Percentiles rank a stretch among this genome's conserved stretches.
Conservation (phyloP, 2,797 vertebrate species). For the Anableps anableps region DNA sequence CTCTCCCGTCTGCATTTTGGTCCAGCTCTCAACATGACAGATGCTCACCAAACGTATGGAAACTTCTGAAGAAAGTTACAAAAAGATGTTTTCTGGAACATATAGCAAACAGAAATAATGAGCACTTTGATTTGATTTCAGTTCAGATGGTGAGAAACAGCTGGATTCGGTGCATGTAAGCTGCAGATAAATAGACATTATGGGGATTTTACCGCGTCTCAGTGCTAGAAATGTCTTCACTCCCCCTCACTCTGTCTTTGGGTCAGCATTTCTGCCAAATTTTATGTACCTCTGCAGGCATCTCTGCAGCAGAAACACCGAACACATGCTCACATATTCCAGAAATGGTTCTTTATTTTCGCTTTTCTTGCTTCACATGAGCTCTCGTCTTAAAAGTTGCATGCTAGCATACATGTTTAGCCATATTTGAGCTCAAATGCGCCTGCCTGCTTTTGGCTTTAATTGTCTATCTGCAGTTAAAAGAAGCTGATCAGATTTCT, state of each 20-base stretch:
- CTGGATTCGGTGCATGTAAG: background rate
- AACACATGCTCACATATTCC: constrained; percentile 16
- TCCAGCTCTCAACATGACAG: too few relatives aligned
- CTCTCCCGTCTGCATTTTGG: too few relatives aligned
- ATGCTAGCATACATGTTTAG: background rate
- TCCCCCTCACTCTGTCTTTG: constrained; percentile 41
- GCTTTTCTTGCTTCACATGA: background rate
- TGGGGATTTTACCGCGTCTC: background rate
- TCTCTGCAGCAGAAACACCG: constrained; percentile 46
- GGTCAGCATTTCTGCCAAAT: constrained; percentile 71
- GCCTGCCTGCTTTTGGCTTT: background rate
- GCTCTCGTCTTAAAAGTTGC: background rate
- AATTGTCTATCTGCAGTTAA: background rate
- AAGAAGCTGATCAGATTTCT: background rate
- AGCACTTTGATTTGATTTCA: background rate
- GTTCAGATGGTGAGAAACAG: too few relatives aligned
- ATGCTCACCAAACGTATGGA: too few relatives aligned
- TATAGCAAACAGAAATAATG: too few relatives aligned
- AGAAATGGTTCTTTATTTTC: background rate
- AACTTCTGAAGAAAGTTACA: too few relatives aligned
- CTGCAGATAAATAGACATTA: background rate
- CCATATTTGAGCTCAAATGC: background rate
- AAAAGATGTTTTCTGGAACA: too few relatives aligned
- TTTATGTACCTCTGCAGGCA: constrained; percentile 45
- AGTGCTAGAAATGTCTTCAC: background rate